Evolutionary conservation across 2,113 vertebrate genomes (phyloP).

Genomic region (Macaca mulatta): DNA sequence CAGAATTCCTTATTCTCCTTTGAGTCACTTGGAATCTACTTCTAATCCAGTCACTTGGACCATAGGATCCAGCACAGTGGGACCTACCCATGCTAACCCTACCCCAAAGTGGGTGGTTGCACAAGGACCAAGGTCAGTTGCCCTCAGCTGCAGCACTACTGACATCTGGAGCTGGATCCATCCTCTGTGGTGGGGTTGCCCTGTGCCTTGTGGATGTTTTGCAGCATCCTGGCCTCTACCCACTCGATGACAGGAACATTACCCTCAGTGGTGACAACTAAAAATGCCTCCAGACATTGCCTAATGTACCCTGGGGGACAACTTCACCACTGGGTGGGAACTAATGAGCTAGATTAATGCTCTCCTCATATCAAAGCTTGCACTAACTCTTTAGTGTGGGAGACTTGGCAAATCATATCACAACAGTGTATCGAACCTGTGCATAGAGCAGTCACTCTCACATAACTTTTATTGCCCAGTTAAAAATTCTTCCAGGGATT

Average conservation of each 20-base stretch:
- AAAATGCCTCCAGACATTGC: neutral
- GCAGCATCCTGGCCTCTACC: neutral
- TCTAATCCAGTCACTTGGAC: neutral
- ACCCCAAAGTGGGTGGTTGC: too few species aligned
- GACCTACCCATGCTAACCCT: neutral
- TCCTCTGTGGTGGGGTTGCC: neutral
- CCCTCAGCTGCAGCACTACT: too few species aligned
- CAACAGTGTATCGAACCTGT: neutral
- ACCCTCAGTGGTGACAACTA: fast-evolving
- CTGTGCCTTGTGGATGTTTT: fast-evolving
- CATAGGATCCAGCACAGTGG: neutral
- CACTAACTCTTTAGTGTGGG: too few species aligned
- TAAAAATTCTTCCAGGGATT: neutral
- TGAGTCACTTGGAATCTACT: neutral
- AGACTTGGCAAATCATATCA: neutral
- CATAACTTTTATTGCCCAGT: neutral
- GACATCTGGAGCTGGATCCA: fast-evolving
- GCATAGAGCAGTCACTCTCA: fast-evolving
- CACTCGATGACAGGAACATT: too few species aligned
- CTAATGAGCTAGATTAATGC: neutral
- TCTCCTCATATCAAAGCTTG: neutral
- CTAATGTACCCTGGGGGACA: neutral
- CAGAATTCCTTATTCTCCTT: neutral
- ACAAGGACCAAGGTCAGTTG: neutral
- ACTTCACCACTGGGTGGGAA: neutral